Evolutionary conservation across 2,888 invertebrate genomes (phyloP).

Genomic region (Cataglyphis altisquamis): DNA sequence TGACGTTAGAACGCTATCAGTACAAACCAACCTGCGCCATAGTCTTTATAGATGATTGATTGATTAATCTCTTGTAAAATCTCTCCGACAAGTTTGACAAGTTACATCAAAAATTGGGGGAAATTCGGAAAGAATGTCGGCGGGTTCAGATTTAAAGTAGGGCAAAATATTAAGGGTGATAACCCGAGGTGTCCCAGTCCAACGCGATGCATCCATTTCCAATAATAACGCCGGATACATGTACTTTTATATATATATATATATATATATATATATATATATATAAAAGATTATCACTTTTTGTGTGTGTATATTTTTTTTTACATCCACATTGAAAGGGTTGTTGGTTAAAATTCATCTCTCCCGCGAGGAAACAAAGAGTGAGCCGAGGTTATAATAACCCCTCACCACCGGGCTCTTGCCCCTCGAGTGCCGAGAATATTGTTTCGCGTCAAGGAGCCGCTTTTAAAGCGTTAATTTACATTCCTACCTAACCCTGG

Average conservation of each 20-base stretch:
- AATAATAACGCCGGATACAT: background rate
- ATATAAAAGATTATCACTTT: background rate
- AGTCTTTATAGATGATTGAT: slow-evolving; percentile 23
- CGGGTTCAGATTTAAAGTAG: slow-evolving; percentile 21
- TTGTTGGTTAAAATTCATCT: slow-evolving; percentile 31
- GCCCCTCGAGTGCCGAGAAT: slow-evolving; percentile 58
- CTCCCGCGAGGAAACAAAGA: slow-evolving; percentile 65
- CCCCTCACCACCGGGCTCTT: slow-evolving; percentile 59
- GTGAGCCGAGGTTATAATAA: slow-evolving; percentile 69
- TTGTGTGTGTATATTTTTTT: background rate
- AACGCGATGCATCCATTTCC: background rate
- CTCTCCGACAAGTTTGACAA: slow-evolving; percentile 28
- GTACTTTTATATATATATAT: background rate
- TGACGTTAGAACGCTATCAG: background rate
- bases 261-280: background rate
- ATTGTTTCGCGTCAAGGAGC: slow-evolving; percentile 70
- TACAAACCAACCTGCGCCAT: background rate
- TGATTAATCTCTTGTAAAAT: background rate
- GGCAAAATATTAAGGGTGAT: slow-evolving; percentile 34
- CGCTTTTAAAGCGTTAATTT: slow-evolving; percentile 67
- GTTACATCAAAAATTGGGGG: slow-evolving; percentile 20
- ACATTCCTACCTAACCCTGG: slow-evolving; percentile 50
- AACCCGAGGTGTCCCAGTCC: background rate
- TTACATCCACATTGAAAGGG: background rate
- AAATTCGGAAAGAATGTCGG: background rate